These are phyloP conservation scores for Pseudochirops corinnae DNA, from an alignment of 2,797 vertebrate species.

Conservation along the genomic window DNA sequence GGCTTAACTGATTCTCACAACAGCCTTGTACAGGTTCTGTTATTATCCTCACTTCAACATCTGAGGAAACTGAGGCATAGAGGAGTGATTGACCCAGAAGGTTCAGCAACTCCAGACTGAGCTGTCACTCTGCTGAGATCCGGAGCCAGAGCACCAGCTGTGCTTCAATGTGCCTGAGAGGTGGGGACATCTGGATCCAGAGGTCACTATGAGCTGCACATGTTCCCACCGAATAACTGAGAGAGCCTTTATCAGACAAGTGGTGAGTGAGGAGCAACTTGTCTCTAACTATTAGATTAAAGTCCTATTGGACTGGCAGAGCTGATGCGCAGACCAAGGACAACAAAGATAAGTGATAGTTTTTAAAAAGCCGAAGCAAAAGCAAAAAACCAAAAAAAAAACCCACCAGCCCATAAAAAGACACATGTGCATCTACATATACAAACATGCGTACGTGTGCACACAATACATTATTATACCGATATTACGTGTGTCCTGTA, in stretches of 20 bases:
- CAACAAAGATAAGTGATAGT: background rate
- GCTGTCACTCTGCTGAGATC: background rate
- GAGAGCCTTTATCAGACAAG: background rate
- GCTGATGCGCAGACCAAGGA: background rate
- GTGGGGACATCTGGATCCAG: background rate
- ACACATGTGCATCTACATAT: background rate
- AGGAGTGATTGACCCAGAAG: background rate
- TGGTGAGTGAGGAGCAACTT: background rate
- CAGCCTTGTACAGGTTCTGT: background rate
- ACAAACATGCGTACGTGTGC: background rate
- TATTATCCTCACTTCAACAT: background rate
- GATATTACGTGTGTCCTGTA: no score
- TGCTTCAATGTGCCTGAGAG: background rate
- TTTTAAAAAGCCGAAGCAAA: background rate
- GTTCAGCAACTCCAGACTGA: background rate
- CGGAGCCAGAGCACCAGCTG: background rate
- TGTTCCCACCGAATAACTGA: background rate
- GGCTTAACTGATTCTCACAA: background rate
- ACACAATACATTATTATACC: background rate
- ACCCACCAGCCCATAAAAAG: background rate
- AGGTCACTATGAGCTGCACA: background rate
- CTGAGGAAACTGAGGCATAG: background rate
- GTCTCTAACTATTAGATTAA: background rate
- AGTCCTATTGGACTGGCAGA: background rate
- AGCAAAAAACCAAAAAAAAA: background rate